phyloP scores from a whole-genome alignment of 1,140 invertebrate species.

The Melitaea cinxia region DNA sequence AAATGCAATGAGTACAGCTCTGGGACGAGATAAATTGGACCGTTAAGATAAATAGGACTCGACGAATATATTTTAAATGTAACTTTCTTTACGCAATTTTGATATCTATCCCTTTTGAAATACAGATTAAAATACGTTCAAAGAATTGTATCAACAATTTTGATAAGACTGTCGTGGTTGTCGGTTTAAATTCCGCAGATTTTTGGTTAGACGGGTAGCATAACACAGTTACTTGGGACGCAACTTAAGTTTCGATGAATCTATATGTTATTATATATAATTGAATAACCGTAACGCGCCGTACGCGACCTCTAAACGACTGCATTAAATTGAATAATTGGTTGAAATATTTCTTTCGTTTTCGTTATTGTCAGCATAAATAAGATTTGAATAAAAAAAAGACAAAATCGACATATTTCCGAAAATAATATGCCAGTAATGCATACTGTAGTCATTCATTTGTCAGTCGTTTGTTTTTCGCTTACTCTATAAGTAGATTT shows the following conservation, averaged over 20 bases:
- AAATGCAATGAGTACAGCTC: conserved; percentile 21
- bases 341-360: too few species aligned
- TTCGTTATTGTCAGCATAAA: too few species aligned
- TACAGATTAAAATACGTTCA: background rate
- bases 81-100: background rate
- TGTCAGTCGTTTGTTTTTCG: too few species aligned
- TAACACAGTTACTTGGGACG: background rate
- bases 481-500: too few species aligned
- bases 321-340: too few species aligned
- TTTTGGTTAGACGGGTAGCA: background rate
- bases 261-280: background rate
- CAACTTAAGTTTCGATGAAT: background rate
- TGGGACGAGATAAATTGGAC: conserved; percentile 41
- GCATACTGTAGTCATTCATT: too few species aligned
- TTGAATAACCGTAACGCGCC: too few species aligned
- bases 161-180: background rate
- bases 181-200: background rate
- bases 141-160: background rate
- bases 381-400: too few species aligned
- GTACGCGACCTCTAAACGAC: too few species aligned
- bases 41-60: conserved; percentile 34
- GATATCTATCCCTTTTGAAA: background rate
- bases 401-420: too few species aligned
- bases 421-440: too few species aligned
- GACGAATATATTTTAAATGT: background rate